A percentile compares a stretch with the other conserved stretches of the same genome.
Evolutionary conservation across 2,888 invertebrate species (phyloP).

Genomic region (Hyposoter dolosus): DNA sequence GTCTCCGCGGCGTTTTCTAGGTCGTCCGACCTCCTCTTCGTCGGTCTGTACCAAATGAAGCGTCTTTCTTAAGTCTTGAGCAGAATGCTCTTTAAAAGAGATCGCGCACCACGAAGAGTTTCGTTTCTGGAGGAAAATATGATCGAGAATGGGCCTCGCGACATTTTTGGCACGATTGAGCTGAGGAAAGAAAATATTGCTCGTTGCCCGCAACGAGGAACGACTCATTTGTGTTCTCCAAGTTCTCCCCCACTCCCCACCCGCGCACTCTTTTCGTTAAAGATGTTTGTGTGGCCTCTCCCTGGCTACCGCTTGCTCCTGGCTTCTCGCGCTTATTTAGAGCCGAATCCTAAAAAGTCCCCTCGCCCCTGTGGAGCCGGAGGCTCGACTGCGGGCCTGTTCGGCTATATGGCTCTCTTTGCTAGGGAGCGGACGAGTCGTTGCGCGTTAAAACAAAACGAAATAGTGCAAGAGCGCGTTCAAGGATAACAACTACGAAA

Average conservation of each 20-base stretch:
- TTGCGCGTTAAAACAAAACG: conserved; percentile 82
- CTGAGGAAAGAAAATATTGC: conserved; percentile 19
- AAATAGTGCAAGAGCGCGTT: conserved; percentile 80
- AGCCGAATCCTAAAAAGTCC: conserved; percentile 27
- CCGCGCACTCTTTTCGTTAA: conserved; percentile 18
- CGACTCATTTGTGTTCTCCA: conserved; percentile 15
- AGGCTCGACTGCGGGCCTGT: conserved; percentile 20
- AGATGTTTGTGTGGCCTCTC: not conserved
- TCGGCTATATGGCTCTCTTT: conserved; percentile 44
- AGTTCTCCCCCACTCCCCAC: not conserved
- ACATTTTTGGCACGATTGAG: conserved; percentile 52
- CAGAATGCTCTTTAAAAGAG: conserved; percentile 21
- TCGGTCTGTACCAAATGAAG: not conserved
- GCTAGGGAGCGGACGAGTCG: conserved; percentile 72
- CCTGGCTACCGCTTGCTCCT: not conserved
- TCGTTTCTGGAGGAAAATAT: conserved; percentile 31
- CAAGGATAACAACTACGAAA: conserved; percentile 84
- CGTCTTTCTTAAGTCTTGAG: not conserved
- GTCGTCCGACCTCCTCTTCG: not conserved
- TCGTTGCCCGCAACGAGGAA: not conserved
- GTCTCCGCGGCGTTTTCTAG: conserved; percentile 9
- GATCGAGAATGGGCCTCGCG: conserved; percentile 17
- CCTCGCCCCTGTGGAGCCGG: not conserved
- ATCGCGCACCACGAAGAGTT: conserved; percentile 5
- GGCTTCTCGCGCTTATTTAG: not conserved